Base-by-base conservation (phyloP, 1,140 invertebrate species). In the Gonioctena quinquepunctata region DNA sequence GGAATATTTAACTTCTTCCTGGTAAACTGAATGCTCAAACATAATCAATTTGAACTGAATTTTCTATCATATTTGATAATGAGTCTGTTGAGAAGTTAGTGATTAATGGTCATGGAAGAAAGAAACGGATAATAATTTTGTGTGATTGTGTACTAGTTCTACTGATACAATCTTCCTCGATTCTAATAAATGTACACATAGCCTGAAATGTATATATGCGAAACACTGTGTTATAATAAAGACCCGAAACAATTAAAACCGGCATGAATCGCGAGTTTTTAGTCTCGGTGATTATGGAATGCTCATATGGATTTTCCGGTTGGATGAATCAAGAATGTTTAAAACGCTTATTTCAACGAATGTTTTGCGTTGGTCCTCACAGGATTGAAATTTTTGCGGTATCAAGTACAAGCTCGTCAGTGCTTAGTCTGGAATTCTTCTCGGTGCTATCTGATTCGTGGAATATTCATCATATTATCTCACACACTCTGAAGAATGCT, bases 311-410 rank as follows among this genome's bases (percentile, higher is more conserved):
- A 68, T 68, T 71, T 68, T 50, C 60, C 70, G 60, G 33, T 52
- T 66, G 70, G 70, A 33, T 68, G 52, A 71, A 68, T 71, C 70
- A 71, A 71, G 61, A 71, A 68, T 64, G 61, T 62, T 61, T 23
- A 28, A 71, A 52, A 66, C 56, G 26, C 57, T 71, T 61, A 61
- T 26, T 61, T 61, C 59, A 71, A 71, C 65, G 61, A 66, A 26
- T 52, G 48, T 48, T 64, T 26, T 28, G 21, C n/a, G 28, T 63
- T 63, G 61, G 61, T 48, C 62, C 68, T 67, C 33, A 62, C 25
- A 69, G 42, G 63, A 72, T 73, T 78, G 74, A 70, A 72, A 78
- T 79, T 80, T 79, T 80, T 79, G 71, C 27, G 70, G 75, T 52
- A 72, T 60, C 60, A 66, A 69, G 26, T 66, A 70, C 67, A 66